phyloP scores from a whole-genome alignment of 2,113 vertebrate genomes.

The Bombycilla garrulus region DNA sequence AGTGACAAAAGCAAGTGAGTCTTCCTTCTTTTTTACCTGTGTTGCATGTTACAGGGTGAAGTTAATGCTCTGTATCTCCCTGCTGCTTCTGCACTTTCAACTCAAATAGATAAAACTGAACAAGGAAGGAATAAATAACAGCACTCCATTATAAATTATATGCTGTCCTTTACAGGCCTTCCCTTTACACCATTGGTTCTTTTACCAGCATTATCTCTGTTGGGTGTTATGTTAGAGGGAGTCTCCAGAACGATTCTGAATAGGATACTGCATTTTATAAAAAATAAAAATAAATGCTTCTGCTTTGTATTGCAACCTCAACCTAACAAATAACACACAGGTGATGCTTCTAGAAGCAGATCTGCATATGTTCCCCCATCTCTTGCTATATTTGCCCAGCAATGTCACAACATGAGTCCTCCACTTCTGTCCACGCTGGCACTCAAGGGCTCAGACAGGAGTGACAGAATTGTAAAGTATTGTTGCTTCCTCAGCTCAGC shows the following conservation, averaged over 20 bases:
- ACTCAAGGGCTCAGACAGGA: neutral
- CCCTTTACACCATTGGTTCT: neutral
- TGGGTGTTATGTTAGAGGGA: neutral
- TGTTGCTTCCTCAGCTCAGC: neutral
- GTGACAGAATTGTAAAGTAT: neutral
- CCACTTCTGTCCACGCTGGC: neutral
- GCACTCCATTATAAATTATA: neutral
- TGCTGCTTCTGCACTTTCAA: neutral
- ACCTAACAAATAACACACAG: neutral
- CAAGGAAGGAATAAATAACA: conserved; percentile 4
- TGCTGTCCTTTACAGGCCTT: neutral
- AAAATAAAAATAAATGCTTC: neutral
- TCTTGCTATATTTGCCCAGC: neutral
- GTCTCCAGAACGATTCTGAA: neutral
- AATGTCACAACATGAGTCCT: neutral
- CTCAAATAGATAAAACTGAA: neutral
- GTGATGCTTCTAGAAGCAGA: neutral
- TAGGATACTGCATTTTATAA: neutral
- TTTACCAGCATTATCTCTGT: neutral
- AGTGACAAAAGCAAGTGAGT: neutral
- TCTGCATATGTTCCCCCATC: neutral
- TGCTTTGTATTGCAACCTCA: neutral
- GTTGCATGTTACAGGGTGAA: neutral
- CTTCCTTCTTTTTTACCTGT: neutral
- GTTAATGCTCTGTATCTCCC: neutral